Evolutionary conservation across 2,888 invertebrate genomes (phyloP).

Genomic region (Drosophila recens): DNA sequence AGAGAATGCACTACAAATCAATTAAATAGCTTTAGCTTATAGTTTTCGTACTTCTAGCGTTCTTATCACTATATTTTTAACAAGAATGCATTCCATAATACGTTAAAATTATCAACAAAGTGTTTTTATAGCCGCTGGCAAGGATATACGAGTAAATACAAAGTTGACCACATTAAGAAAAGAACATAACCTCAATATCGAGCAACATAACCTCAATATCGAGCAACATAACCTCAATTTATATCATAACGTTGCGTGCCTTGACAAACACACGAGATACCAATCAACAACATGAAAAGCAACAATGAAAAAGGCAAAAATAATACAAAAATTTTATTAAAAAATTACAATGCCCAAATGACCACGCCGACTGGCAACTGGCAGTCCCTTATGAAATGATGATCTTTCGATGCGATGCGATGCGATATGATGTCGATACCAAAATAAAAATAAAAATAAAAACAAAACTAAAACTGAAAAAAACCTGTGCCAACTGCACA

Average conservation of each 20-base stretch:
- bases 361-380: no score
- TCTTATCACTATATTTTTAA: background rate
- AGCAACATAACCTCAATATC: slow-evolving; percentile 41
- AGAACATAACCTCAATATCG: slow-evolving; percentile 41
- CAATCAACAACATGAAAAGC: slow-evolving; percentile 76
- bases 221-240: slow-evolving; percentile 41
- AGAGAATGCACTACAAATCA: background rate
- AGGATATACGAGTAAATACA: slow-evolving; percentile 37
- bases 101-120: slow-evolving; percentile 29
- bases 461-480: background rate
- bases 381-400: slow-evolving; percentile 64
- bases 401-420: slow-evolving; percentile 53
- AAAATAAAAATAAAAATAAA: slow-evolving; percentile 11
- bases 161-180: slow-evolving; percentile 13
- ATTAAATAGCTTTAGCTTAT: background rate
- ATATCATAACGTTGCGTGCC: slow-evolving; percentile 65
- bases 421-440: slow-evolving; percentile 39
- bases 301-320: slow-evolving; percentile 34
- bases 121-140: slow-evolving; percentile 26
- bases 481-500: slow-evolving; percentile 69
- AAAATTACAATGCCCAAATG: slow-evolving; percentile 69
- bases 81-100: background rate
- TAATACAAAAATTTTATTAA: slow-evolving; percentile 70
- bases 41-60: background rate
- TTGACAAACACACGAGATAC: slow-evolving; percentile 71